These are phyloP conservation scores for Benitochromis conjunctus DNA, from an alignment of 2,113 vertebrate genomes.

Conservation along the genomic window DNA sequence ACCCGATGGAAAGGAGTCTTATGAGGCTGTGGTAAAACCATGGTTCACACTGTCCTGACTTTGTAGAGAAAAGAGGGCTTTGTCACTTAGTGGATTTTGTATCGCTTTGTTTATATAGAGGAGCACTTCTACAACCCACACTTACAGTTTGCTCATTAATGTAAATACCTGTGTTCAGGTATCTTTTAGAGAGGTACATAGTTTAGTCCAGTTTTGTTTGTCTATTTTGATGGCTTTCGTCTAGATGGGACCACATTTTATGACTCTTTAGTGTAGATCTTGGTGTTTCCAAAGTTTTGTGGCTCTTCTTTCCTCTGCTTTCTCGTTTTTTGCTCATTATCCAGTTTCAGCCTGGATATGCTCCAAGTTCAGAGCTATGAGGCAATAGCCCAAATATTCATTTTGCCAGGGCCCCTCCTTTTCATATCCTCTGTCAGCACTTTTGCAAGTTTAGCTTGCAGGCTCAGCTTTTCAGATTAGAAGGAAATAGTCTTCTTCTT, in stretches of 20 bases:
- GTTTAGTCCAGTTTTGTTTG: background rate
- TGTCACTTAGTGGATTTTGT: background rate
- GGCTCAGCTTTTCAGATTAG: slow-evolving; percentile 20
- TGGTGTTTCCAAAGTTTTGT: background rate
- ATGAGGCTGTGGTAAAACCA: background rate
- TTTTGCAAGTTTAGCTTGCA: slow-evolving; percentile 38
- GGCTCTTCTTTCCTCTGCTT: background rate
- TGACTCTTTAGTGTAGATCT: background rate
- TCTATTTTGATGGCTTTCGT: background rate
- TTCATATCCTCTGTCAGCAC: slow-evolving; percentile 52
- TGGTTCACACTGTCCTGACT: background rate
- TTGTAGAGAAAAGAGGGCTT: background rate
- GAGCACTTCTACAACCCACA: background rate
- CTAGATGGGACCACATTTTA: fast-evolving
- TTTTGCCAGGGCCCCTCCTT: slow-evolving; percentile 23
- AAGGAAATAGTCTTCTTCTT: background rate
- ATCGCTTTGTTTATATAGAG: background rate
- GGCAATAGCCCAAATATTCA: slow-evolving; percentile 47
- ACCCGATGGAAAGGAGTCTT: background rate
- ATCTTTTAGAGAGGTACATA: background rate
- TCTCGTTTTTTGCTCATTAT: slow-evolving; percentile 45
- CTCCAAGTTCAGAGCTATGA: slow-evolving; percentile 56
- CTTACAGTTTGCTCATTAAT: background rate
- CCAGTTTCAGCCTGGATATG: slow-evolving; percentile 27
- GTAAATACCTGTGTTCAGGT: background rate